A percentile compares a stretch with the other conserved stretches of the same genome.
These are phyloP conservation scores for Strongylocentrotus purpuratus DNA, from an alignment of 35 echinoderm and acorn worm genomes.

Conservation along the genomic window DNA sequence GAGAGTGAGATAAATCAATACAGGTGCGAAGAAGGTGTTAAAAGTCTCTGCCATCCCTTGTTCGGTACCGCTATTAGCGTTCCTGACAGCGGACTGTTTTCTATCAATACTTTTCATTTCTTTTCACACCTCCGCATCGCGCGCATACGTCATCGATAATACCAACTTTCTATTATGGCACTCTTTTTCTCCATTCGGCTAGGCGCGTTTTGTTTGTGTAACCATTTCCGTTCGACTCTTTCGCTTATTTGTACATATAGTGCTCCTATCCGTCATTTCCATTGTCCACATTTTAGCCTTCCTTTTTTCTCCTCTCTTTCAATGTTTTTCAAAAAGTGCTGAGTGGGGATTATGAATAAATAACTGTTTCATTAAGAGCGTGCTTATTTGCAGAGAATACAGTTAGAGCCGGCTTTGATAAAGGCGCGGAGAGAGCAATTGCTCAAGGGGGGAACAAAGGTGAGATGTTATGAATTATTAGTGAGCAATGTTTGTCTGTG, in stretches of 20 bases:
- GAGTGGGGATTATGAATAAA: constrained; percentile 31
- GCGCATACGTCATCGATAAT: not conserved
- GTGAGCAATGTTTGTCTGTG: not conserved
- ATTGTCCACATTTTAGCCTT: not conserved
- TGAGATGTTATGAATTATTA: not conserved
- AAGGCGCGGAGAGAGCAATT: not conserved
- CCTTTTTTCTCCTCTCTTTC: not conserved
- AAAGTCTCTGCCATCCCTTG: constrained; percentile 5
- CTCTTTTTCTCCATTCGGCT: not conserved
- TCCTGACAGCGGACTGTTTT: constrained; percentile 15
- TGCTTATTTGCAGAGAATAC: not conserved
- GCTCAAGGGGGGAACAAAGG: not conserved
- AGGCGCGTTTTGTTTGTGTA: constrained; percentile 7
- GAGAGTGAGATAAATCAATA: not conserved
- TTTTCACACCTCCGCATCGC: not conserved
- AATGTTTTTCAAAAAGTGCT: not conserved
- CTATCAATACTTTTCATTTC: constrained; percentile 23
- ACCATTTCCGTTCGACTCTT: constrained; percentile 21
- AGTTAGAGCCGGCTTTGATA: not conserved
- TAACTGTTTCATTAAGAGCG: constrained; percentile 23
- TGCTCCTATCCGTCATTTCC: not conserved
- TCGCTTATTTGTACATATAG: not conserved
- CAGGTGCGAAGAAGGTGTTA: constrained; percentile 21
- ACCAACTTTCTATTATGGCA: not conserved
- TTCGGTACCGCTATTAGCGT: not conserved